Evolutionary conservation across 92 coral and sea anemone genomes (phyloP).

Genomic region (Diadumene lineata): DNA sequence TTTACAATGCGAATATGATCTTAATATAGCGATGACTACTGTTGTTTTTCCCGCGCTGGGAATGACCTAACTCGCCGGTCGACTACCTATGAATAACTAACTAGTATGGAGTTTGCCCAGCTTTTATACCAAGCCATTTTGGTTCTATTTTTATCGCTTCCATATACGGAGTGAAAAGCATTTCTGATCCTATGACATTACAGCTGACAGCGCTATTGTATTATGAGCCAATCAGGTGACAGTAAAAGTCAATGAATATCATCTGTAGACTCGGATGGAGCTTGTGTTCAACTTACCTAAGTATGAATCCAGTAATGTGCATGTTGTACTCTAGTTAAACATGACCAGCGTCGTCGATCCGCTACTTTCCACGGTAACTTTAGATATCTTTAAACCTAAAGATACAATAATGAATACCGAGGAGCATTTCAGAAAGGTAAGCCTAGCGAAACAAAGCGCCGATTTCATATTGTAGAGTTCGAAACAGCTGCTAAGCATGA

Average conservation of each 20-base stretch:
- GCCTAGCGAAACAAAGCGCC: not conserved
- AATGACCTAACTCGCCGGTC: conserved; percentile 26
- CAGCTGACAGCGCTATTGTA: conserved; percentile 77
- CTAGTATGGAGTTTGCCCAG: conserved; percentile 46
- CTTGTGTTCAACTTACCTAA: conserved; percentile 80
- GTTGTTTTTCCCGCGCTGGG: conserved; percentile 38
- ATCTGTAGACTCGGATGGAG: conserved; percentile 64
- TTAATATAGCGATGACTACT: conserved; percentile 45
- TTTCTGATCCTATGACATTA: conserved; percentile 62
- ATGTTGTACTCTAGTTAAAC: conserved; percentile 18
- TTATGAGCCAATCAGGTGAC: conserved; percentile 71
- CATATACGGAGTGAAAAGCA: conserved; percentile 91
- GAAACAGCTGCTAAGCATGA: conserved; percentile 1
- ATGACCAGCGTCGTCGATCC: conserved; percentile 96
- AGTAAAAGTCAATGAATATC: conserved; percentile 69
- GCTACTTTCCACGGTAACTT: conserved; percentile 92
- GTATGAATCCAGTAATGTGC: conserved; percentile 66
- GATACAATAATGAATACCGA: conserved; percentile 87
- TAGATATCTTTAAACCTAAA: conserved; percentile 86
- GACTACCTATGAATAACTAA: conserved; percentile 37
- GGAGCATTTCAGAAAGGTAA: conserved; percentile 94
- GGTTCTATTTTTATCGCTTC: conserved; percentile 92
- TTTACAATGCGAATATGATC: conserved; percentile 6
- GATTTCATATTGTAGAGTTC: not conserved
- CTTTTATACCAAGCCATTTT: conserved; percentile 61